Evolutionary conservation across 2,113 vertebrate genomes (phyloP).

Genomic region (Podiceps cristatus): DNA sequence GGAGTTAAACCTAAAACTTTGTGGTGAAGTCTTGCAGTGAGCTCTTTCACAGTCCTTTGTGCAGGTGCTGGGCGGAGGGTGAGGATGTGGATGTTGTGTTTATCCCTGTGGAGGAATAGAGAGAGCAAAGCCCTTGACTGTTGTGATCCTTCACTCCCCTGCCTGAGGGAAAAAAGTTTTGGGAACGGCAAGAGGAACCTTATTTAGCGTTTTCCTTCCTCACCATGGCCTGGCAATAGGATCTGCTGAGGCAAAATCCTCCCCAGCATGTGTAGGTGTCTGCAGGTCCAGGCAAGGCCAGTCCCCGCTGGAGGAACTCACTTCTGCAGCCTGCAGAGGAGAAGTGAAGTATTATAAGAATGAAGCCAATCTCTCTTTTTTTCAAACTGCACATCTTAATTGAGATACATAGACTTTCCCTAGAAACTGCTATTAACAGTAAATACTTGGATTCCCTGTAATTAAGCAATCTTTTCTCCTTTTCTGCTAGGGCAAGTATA

Average conservation of each 20-base stretch:
- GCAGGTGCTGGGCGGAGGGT: background rate
- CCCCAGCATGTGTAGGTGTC: background rate
- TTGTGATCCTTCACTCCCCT: background rate
- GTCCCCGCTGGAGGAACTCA: background rate
- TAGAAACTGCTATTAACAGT: background rate
- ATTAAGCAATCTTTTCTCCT: background rate
- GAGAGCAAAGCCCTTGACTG: background rate
- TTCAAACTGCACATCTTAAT: rapidly evolving
- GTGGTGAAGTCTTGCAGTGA: rapidly evolving
- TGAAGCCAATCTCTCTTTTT: background rate
- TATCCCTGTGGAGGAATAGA: background rate
- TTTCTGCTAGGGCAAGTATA: background rate
- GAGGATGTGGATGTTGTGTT: background rate
- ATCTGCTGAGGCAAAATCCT: background rate
- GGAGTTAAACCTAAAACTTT: background rate
- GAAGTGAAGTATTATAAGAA: background rate
- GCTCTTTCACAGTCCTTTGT: background rate
- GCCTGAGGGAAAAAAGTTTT: background rate
- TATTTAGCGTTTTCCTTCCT: background rate
- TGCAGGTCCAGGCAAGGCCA: background rate
- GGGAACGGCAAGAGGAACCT: background rate
- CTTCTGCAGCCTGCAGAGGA: background rate
- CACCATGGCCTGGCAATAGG: background rate
- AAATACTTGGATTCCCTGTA: background rate
- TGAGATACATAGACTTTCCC: background rate